Percentiles rank a stretch among this genome's conserved stretches.
phyloP scores from a whole-genome alignment of 2,113 vertebrate genomes.

The Gambusia holbrooki region DNA sequence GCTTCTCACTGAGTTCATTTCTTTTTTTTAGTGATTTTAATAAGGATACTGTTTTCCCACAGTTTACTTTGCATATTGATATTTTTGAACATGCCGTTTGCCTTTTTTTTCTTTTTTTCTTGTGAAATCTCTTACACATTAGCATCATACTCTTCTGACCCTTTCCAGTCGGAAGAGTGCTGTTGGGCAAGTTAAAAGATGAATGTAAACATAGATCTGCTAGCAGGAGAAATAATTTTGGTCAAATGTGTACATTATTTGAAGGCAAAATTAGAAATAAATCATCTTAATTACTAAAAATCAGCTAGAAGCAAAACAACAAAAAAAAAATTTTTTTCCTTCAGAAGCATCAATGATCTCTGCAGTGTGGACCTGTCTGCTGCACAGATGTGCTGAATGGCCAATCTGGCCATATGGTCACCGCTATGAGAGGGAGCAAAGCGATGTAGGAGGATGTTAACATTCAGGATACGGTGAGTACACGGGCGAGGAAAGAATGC shows the following conservation, averaged over 20 bases:
- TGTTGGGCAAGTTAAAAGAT: neutral
- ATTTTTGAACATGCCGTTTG: neutral
- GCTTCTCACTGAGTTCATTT: neutral
- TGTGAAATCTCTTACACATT: neutral
- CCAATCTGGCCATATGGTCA: slow-evolving; percentile 21
- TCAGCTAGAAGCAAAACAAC: neutral
- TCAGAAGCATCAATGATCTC: neutral
- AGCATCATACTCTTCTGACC: neutral
- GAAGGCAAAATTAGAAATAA: neutral
- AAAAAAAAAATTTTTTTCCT: neutral
- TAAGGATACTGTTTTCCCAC: neutral
- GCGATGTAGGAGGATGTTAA: slow-evolving; percentile 7
- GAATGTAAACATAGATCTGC: neutral
- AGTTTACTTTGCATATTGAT: neutral
- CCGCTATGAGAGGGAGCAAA: slow-evolving; percentile 13
- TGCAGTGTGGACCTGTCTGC: slow-evolving; percentile 10
- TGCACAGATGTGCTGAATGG: slow-evolving; percentile 36
- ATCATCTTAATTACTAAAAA: neutral
- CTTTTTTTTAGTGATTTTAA: neutral
- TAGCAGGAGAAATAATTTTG: neutral
- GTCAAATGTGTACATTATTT: neutral
- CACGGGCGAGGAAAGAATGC: slow-evolving; percentile 19
- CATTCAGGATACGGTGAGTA: slow-evolving; percentile 29
- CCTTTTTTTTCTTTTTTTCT: neutral
- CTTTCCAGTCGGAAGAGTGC: neutral